Evolutionary conservation across 1,140 invertebrate genomes (phyloP), one percentile per base, ranked within the genome.

Genomic region (Lepidurus apus): DNA sequence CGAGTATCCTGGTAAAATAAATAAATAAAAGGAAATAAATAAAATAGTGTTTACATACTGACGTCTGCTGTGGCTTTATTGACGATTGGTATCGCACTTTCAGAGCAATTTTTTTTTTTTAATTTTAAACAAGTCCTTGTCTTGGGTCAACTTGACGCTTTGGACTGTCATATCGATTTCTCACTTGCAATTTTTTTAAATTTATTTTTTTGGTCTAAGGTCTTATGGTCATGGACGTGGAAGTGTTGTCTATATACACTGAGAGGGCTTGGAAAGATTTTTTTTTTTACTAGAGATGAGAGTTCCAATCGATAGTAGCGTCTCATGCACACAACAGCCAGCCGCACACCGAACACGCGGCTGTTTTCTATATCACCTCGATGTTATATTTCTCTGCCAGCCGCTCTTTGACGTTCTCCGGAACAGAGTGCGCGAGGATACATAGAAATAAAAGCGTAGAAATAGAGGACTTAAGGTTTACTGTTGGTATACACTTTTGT

Each of bases 281-380:
- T 65, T 65, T 65, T 65, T 65, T 65, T 65, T 13, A 65, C 53
- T 65, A 7, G 13, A 7, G 53, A 65, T 17, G 53, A 34, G 34
- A 65, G 53, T 65, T 21, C 21, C 53, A 65, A 65, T 65, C 53
- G 53, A 65, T 65, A 65, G 13, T 7, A 65, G 53, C 53, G 53
- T 65, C 53, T 65, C 53, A 9, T 47, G 17, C 8, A 17, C 21
- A 65, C 21, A 65, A 7, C 21, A 21, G 34, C 34, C 21, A 21
- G 53, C 53, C 21, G 13, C 13, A 65, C 8, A 7, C 8, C 21
- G 4, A 13, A 17, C 17, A 65, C 17, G n/a, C 6, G 53, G 53
- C 53, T 65, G 17, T 9, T 11, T 65, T 65, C 21, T 65, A 65
- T 17, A 65, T 65, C 13, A 65, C 4, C 1, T 17, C 17, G 21